Percentiles rank a stretch among this genome's conserved stretches.
Evolutionary conservation across 2,888 invertebrate species (phyloP).

Genomic region (Cetonia aurata): DNA sequence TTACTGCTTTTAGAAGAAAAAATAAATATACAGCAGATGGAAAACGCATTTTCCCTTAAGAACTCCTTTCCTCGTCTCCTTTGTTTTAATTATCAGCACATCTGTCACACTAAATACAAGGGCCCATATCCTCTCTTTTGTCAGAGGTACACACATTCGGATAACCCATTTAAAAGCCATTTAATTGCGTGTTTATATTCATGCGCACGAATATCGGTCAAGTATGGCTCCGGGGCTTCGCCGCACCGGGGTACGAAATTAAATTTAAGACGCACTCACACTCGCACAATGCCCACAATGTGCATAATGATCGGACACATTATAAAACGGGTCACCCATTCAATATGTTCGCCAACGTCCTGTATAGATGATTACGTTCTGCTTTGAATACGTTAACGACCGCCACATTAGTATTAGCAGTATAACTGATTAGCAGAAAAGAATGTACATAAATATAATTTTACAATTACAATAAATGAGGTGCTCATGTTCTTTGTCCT

Average conservation of each 20-base stretch:
- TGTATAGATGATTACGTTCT: constrained; percentile 10
- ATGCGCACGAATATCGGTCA: constrained; percentile 54
- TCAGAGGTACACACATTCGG: constrained; percentile 46
- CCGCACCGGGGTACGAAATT: constrained; percentile 14
- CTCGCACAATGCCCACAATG: neutral
- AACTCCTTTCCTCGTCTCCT: neutral
- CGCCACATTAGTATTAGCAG: too few relatives aligned
- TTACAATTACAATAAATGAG: too few relatives aligned
- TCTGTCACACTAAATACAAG: constrained; percentile 56
- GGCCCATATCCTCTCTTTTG: constrained; percentile 53
- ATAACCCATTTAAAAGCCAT: constrained; percentile 40
- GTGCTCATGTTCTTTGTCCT: too few relatives aligned
- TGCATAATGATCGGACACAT: constrained; percentile 4
- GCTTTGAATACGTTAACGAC: neutral
- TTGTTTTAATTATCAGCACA: constrained; percentile 48
- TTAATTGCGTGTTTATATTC: constrained; percentile 56
- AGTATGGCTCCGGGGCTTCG: constrained; percentile 51
- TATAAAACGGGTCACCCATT: constrained; percentile 12
- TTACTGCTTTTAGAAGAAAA: too few relatives aligned
- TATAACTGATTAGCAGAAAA: too few relatives aligned
- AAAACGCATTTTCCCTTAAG: constrained; percentile 10
- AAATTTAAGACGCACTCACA: constrained; percentile 24
- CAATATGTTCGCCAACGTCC: constrained; percentile 5
- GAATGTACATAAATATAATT: too few relatives aligned
- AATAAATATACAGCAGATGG: constrained; percentile 2